These are phyloP conservation scores for Camponotus fellah DNA, from an alignment of 2,888 invertebrate genomes.

Conservation along the genomic window DNA sequence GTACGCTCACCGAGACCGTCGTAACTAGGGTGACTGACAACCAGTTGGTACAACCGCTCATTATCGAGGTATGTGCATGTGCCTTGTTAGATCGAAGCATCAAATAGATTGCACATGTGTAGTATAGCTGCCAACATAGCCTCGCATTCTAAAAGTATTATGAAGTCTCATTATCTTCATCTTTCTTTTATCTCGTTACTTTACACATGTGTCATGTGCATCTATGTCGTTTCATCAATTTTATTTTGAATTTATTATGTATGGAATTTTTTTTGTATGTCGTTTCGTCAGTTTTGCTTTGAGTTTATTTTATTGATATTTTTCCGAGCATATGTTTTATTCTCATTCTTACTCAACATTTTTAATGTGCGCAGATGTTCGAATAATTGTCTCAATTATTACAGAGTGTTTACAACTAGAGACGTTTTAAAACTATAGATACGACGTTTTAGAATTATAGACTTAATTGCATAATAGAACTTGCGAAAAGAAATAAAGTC, in stretches of 20 bases:
- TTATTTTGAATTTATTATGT: not conserved
- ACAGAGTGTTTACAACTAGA: not conserved
- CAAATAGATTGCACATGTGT: constrained; percentile 56
- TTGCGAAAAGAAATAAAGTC: not conserved
- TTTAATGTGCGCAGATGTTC: not conserved
- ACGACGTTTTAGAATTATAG: no score
- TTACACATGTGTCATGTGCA: not conserved
- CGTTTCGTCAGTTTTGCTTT: not conserved
- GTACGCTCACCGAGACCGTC: constrained; percentile 97
- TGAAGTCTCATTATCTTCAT: not conserved
- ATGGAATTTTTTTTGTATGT: not conserved
- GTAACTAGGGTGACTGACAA: constrained; percentile 98
- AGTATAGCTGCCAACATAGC: not conserved
- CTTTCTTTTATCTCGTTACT: constrained; percentile 12
- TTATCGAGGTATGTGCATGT: constrained; percentile 93
- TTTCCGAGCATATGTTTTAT: not conserved
- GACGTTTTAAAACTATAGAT: not conserved
- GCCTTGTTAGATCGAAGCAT: constrained; percentile 69
- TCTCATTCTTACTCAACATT: not conserved
- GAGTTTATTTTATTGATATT: not conserved
- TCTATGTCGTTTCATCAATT: not conserved
- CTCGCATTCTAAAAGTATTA: not conserved
- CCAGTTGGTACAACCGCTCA: constrained; percentile 93
- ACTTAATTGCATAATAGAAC: not conserved
- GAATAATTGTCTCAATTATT: not conserved